Evolutionary conservation across 2,113 vertebrate species (phyloP).

Genomic region (Rhinopomastus cyanomelas): DNA sequence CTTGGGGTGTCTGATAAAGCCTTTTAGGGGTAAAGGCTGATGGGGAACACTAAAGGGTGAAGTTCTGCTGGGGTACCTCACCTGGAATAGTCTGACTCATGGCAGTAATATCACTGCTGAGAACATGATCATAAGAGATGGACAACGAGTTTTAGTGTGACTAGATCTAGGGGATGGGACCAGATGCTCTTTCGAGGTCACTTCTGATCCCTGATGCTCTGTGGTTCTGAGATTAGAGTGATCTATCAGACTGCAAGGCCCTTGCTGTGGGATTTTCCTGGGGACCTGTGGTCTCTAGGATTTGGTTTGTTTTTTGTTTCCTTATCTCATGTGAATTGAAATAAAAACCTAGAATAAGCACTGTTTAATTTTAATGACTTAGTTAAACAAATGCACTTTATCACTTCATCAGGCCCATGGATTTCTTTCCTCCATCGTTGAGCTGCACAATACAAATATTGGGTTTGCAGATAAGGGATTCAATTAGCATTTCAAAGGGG

Average conservation of each 20-base stretch:
- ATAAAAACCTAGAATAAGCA: neutral
- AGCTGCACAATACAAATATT: constrained; percentile 46
- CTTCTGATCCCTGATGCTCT: no score
- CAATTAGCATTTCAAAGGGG: constrained; percentile 62
- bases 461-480: constrained; percentile 51
- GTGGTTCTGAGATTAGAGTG: no score
- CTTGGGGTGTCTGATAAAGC: neutral
- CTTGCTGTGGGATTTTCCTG: neutral
- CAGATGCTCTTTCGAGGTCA: no score
- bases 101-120: neutral
- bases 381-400: constrained; percentile 55
- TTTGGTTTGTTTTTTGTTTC: neutral
- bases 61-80: neutral
- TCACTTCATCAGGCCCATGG: constrained; percentile 34
- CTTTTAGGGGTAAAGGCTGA: neutral
- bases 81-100: accelerated
- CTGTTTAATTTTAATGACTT: constrained; percentile 42
- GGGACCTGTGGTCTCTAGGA: neutral
- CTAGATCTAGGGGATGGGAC: no score
- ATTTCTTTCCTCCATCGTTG: constrained; percentile 4
- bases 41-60: neutral
- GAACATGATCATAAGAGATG: neutral
- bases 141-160: no score
- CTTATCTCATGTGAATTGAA: neutral
- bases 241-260: neutral